Evolutionary conservation across 2,797 vertebrate species (phyloP), one percentile per base, ranked within the genome.

Genomic region (Pangasius mekongensis): DNA sequence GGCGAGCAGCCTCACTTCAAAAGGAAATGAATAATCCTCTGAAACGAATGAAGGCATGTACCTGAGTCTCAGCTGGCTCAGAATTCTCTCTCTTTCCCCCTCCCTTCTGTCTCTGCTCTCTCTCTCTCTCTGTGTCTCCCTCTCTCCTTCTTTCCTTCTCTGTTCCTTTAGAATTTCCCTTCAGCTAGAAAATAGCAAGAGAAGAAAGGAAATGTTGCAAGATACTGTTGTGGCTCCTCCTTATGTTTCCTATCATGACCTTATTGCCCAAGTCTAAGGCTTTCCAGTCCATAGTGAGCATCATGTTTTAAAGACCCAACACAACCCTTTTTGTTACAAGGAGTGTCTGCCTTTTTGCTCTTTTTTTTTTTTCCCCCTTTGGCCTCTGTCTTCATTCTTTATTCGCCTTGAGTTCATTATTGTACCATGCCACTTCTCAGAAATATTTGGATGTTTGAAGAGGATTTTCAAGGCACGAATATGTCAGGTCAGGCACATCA

Each of bases 21-120:
- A 96, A 98, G 94, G 98, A 99, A 95, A 96, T 99, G 96, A 99
- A 99, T 96, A 98, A 99, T 96, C 98, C 98, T 95, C 97, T 99
- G 95, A 99, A 99, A 96, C 97, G 94, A 96, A 99, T 99, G 98
- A 99, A 98, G 98, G 98, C 98, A 97, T 94, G 96, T 96, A 96
- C 93, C 91, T 95, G 95, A 94, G 94, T 89, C 86, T 86, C 90
- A 85, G 78, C 89, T 89, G 92, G 92, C 93, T 89, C 73, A 67
- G 85, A 85, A 84, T 90, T 87, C 88, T 90, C 85, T 81, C 86
- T 91, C 87, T 33, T 76, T 90, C 90, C 91, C 87, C 91, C 86
- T 87, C 89, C 86, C 87, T 88, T 56, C 54, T 89, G 83, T 91
- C 43, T 60, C 91, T 54, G 64, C 49, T 66, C 58, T 73, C 24